Evolutionary conservation across 2,797 vertebrate species (phyloP), one percentile per base, ranked within the genome.

Genomic region (Synanceia verrucosa): DNA sequence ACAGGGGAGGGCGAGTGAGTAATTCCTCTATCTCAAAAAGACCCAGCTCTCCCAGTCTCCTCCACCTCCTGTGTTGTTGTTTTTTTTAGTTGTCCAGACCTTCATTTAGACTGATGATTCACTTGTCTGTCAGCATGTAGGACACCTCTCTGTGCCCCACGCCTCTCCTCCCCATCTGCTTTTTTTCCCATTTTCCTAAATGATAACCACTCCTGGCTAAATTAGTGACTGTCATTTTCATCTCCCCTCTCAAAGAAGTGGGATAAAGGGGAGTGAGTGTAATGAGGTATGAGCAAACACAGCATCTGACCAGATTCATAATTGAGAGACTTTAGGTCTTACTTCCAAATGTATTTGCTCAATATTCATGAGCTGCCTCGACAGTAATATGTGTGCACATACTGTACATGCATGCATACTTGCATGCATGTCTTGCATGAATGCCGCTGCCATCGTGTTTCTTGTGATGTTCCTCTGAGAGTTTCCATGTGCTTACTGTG

Each of bases 261-360:
- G 76, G 67, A 79, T 78, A 69, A 85, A 85, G 71, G 67, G 56
- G 74, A 79, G 69, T 65, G 80, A 65, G 86, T 91, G 86, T 92
- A 92, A 91, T 91, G 86, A 91, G 86, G 83, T 89, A 88, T 89
- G 85, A 89, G 76, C 76, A 73, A 82, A 84, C 83, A 78, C 78
- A 71, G 77, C 85, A 81, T 82, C 86, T 86, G 86, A 91, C 90
- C 87, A 87, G 82, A 89, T 93, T 74, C 82, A 92, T 92, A 91
- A 92, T 92, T 93, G 87, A 94, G 85, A 76, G 82, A 81, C 73
- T 85, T 88, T 87, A 90, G 90, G 86, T 88, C 85, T 81, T 64
- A 80, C 82, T 80, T 87, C 76, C 77, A 81, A 78, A 87, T 74
- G 82, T 84, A 85, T 78, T 78, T 89, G 78, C 81, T 91, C 81